Percentiles rank a stretch among this genome's conserved stretches.
Evolutionary conservation across 2,797 vertebrate species (phyloP).

Genomic region (Calcarius lapponicus): DNA sequence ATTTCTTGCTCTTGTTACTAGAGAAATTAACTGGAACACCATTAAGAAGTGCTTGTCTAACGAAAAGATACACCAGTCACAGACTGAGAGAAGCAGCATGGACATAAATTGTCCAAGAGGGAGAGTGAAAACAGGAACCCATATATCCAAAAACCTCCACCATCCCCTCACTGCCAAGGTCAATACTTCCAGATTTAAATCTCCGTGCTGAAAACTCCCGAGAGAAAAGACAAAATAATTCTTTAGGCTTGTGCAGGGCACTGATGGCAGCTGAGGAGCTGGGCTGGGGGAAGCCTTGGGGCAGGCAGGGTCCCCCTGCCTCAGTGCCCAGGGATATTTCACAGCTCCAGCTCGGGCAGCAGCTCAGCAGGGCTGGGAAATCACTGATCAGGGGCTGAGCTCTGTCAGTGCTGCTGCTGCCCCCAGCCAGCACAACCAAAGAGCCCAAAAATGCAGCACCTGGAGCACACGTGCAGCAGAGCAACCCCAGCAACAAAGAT

Average conservation of each 20-base stretch:
- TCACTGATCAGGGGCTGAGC: fast-evolving
- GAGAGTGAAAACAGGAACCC: neutral
- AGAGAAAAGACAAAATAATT: neutral
- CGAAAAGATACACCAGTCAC: neutral
- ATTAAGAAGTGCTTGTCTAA: slow-evolving; percentile 37
- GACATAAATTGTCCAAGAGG: neutral
- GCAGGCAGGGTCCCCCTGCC: neutral
- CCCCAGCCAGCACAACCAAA: neutral
- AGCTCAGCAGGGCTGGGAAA: neutral
- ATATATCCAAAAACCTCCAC: neutral
- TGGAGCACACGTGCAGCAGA: fast-evolving
- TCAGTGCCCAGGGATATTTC: neutral
- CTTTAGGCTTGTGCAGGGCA: neutral
- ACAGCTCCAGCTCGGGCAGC: no score
- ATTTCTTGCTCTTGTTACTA: slow-evolving; percentile 58
- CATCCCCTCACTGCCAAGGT: neutral
- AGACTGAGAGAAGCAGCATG: neutral
- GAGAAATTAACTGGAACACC: slow-evolving; percentile 45
- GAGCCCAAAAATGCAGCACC: neutral
- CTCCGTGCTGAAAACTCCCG: neutral
- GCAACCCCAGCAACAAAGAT: neutral
- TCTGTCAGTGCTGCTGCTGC: neutral
- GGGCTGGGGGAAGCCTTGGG: neutral
- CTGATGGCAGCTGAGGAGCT: no score
- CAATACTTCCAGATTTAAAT: neutral